Evolutionary conservation across 1,140 invertebrate species (phyloP).

Genomic region (Drosophila rufa): DNA sequence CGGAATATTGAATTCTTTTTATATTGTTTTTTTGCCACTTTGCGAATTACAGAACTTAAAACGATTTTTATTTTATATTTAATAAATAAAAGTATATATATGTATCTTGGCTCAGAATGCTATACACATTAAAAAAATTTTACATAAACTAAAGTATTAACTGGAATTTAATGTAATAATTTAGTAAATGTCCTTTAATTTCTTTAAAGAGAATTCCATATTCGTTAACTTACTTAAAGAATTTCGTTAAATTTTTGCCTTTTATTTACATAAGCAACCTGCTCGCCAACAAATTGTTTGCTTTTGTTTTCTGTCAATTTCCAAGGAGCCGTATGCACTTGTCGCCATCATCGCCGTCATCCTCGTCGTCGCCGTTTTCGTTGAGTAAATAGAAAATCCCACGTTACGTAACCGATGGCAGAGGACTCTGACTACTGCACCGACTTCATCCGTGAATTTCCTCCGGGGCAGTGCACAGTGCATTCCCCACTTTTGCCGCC

Average conservation of each 20-base stretch:
- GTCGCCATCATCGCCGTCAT: slow-evolving; percentile 64
- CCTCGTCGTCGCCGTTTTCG: slow-evolving; percentile 59
- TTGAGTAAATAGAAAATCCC: slow-evolving; percentile 73
- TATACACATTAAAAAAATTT: too few relatives aligned
- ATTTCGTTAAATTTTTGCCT: slow-evolving; percentile 30
- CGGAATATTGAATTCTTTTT: not conserved
- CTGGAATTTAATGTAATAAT: not conserved
- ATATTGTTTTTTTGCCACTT: not conserved
- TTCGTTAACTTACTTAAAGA: not conserved
- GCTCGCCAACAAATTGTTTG: slow-evolving; percentile 77
- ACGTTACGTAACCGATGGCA: slow-evolving; percentile 59
- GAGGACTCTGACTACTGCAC: slow-evolving; percentile 19
- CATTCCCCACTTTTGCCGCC: slow-evolving; percentile 66
- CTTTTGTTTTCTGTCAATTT: slow-evolving; percentile 81
- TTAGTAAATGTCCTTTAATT: not conserved
- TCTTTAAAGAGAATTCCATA: slow-evolving; percentile 11
- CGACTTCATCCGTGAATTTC: slow-evolving; percentile 18
- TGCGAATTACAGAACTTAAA: too few relatives aligned
- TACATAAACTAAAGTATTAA: too few relatives aligned
- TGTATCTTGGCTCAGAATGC: too few relatives aligned
- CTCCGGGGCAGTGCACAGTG: slow-evolving; percentile 36
- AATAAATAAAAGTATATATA: too few relatives aligned
- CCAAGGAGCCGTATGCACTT: slow-evolving; percentile 67
- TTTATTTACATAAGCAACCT: slow-evolving; percentile 74
- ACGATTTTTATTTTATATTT: too few relatives aligned